Evolutionary conservation across 1,140 invertebrate genomes (phyloP), one percentile per base, ranked within the genome.

Genomic region (Euwallacea fornicatus): DNA sequence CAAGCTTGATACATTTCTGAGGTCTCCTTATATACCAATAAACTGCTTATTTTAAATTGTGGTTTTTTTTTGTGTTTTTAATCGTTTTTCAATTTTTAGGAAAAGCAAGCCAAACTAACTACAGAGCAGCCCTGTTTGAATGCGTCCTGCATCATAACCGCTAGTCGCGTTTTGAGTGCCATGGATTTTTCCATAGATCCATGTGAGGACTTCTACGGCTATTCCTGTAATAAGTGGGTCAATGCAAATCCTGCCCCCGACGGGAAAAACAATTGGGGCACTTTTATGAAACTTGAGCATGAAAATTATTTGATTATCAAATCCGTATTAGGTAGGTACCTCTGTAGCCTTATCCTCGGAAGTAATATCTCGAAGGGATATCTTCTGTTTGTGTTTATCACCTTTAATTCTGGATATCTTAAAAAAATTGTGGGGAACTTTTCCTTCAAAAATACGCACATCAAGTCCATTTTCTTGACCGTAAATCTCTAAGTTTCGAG

Each of bases 171-270:
- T 46, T 85, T 97, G 47, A 89, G 90, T 69, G 91, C 92, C 0
- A 91, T 98, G 82, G 93, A 98, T 80, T 80, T 82, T 0, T 84
- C 82, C 0, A 86, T 90, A 2, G 86, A 97, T 81, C 96, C 97
- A 0, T 99, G 97, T 81, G 86, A 95, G 7, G 95, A 99, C 82
- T 99, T 98, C 83, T 99, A 98, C 82, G 86, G 92, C 65, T 98
- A 93, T 82, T 88, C 96, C 0, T 98, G 97, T 79, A 95, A 95
- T 11, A 92, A 93, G 0, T 98, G 96, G 96, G 89, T 96, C 33
- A 89, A 90, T 76, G 89, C 90, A 58, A 97, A 98, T 83, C 94
- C 95, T 0, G 93, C 97, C 71, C 96, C 96, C 0, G 91, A 92
- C 81, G 93, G 90, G n/a, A 93, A 94, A 79, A 91, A 91, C n/a